Base-by-base conservation (phyloP, 2,888 invertebrate genomes). In the Synanthedon myopaeformis region DNA sequence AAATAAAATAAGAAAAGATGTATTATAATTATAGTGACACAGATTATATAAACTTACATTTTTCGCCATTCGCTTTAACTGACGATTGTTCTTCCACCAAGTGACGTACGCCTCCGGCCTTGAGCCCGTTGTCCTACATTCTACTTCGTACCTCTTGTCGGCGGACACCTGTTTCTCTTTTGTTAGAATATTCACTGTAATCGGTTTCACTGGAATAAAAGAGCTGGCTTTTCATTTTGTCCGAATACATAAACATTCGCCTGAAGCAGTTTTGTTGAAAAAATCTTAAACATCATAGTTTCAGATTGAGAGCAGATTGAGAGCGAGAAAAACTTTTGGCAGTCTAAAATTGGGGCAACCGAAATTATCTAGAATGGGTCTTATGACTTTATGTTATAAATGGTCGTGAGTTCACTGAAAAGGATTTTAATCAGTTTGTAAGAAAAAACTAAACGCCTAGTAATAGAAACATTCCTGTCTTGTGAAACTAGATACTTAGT, bases 1-100 rank as follows among this genome's bases (percentile, higher is more conserved):
- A 35, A 35, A 35, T 10, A 35, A 35, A 35, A 10, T 35, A 35
- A 35, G 35, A 35, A 35, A 8, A 6, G 35, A 35, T 35, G 35
- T 35, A 35, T 35, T 10, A 10, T 35, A 17, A 17, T 17, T 17
- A 35, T 10, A 10, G 35, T 35, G 35, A 35, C 35, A 35, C 2
- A 35, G 10, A 10, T 10, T 35, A 35, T 35, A 35, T 35, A 35
- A 49, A 23, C 93, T 93, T 82, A 95, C 95, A 78, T 92, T 94
- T 84, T 94, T 94, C 55, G 93, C 92, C 76, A 92, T 89, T 74
- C 92, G 91, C 81, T 93, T 94, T 61, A 95, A 90, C 78, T 93
- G 94, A 66, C 93, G 89, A 72, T 92, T 94, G 65, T 92, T 93
- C 76, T 94, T 95, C 95, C 95, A 96, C 96, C 96, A 96, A 51